Base-by-base conservation (phyloP, 2,888 invertebrate genomes). In the Pollenia angustigena region DNA sequence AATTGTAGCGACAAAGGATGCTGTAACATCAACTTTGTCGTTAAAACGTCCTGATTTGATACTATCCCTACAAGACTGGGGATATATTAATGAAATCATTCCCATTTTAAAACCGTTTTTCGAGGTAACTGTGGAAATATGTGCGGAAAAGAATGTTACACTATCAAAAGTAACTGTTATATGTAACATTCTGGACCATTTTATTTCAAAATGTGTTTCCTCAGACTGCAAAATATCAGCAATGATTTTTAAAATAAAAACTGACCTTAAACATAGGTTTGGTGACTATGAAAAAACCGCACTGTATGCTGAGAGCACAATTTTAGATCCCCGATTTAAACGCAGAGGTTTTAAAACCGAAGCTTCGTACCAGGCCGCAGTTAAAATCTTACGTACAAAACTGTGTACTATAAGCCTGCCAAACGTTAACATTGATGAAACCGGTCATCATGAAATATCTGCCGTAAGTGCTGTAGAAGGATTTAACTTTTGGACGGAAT, bases 81-180 rank as follows among this genome's bases (percentile, higher is more conserved):
- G 54, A 1, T 44, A 48, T 48, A 60, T 60, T 11, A 11, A 7
- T 12, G 74, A 74, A 32, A 60, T 60, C 10, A 48, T 50, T 48
- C 74, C 48, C 0, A 50, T 74, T 60, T 60, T 74, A 40, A 72
- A 72, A 18, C 58, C 72, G 0, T 72, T 72, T 18, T 72, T 58
- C 46, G 60, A 58, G 16, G 74, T 74, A 6, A 58, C 74, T 32
- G 40, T 48, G 40, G 46, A 66, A 66, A 66, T 66, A 11, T 66
- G 46, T 66, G 11, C 18, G 12, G 16, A 46, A 50, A 68, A 50
- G 14, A 68, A 68, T 32, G 68, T 50, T 50, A 68, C 50, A 18
- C 18, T 75, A 42, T 75, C 42, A 16, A 75, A 75, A 62, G 44
- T 64, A 23, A 75, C 18, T 0, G 75, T 64, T 0, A 52, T 64